Base-by-base conservation (phyloP, 2,888 invertebrate genomes). In the Platerodrilus igneus region DNA sequence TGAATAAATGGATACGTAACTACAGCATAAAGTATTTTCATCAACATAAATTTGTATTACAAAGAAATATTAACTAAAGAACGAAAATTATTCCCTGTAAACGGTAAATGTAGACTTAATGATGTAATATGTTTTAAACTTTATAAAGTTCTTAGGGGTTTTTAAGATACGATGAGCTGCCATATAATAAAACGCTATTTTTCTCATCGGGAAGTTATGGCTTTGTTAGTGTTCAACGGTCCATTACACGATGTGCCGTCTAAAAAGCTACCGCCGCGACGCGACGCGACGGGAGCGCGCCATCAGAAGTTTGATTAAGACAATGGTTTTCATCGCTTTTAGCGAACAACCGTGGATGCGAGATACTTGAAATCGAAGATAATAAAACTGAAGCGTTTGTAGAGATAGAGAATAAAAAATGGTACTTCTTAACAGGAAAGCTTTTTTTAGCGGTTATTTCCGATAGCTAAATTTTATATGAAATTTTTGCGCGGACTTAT, bases 221-320 rank as follows among this genome's bases (percentile, higher is more conserved):
- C 52, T 52, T 50, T 51, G 52, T 53, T 50, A 48, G 50, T 51
- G 54, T 50, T 52, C 52, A 52, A 51, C 51, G 52, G 54, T 47
- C 52, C 52, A 54, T 53, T 53, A 53, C 51, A 46, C 50, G 51
- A 52, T 42, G 45, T 48, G 51, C 44, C 47, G 46, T 37, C 48
- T 51, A 47, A 51, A 52, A 51, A 51, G 50, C 47, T 38, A 34
- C 41, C 37, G 41, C 48, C n/a, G n/a, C n/a, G n/a, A n/a, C n/a
- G n/a, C n/a, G n/a, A n/a, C n/a, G n/a, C n/a, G n/a, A n/a, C n/a
- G 46, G 45, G 48, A 50, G 48, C 48, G 45, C 39, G 48, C 48
- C 51, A 51, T 53, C 52, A 49, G 52, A 55, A 55, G 50, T 56
- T 56, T 55, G 56, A 55, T 55, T 55, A 53, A 56, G 53, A 56